phyloP scores from a whole-genome alignment of 1,140 invertebrate species.

The Phthorimaea operculella region DNA sequence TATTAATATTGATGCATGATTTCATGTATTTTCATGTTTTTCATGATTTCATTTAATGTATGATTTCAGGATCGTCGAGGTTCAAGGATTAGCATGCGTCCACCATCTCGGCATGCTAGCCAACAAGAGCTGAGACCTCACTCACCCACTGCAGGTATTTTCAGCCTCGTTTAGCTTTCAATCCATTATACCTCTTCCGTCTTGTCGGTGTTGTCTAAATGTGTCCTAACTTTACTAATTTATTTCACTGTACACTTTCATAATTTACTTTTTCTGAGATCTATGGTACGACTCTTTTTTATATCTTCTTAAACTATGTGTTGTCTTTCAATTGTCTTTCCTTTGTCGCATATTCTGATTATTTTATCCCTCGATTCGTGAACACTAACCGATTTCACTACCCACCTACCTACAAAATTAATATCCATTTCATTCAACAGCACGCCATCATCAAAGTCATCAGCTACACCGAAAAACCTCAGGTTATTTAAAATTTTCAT shows the following conservation, averaged over 20 bases:
- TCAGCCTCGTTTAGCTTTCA: neutral
- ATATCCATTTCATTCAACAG: slow-evolving; percentile 60
- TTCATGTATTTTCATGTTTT: no score
- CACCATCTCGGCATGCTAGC: slow-evolving; percentile 82
- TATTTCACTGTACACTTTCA: neutral
- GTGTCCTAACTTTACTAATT: no score
- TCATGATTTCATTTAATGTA: no score
- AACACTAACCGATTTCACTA: slow-evolving; percentile 1
- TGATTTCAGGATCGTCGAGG: slow-evolving; percentile 76
- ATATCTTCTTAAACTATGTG: neutral
- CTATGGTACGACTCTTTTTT: neutral
- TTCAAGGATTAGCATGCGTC: slow-evolving; percentile 80
- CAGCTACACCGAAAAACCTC: slow-evolving; percentile 65
- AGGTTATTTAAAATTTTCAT: slow-evolving; percentile 53
- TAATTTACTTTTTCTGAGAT: neutral
- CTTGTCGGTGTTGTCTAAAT: no score
- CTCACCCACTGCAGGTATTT: slow-evolving; percentile 82
- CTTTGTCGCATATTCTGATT: neutral
- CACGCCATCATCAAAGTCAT: slow-evolving; percentile 65
- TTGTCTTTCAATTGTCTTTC: neutral
- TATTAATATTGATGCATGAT: no score
- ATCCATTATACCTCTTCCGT: no score
- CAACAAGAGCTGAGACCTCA: slow-evolving; percentile 83
- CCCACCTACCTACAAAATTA: neutral
- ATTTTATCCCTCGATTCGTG: slow-evolving; percentile 8